Evolutionary conservation across 2,888 invertebrate species (phyloP).

Genomic region (Drosophila sordidapex): DNA sequence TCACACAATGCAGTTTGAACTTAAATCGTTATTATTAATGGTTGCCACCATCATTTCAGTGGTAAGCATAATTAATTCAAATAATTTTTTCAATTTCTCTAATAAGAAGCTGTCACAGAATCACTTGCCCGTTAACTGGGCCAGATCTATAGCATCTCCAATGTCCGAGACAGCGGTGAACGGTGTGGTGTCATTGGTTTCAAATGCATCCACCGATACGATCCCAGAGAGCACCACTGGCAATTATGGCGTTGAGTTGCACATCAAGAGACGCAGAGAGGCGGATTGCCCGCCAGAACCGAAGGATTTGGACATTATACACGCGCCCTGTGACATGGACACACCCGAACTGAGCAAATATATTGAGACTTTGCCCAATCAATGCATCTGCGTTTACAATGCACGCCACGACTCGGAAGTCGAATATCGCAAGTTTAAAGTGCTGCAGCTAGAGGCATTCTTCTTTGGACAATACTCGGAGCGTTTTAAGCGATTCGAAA

Average conservation of each 20-base stretch:
- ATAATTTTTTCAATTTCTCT: background rate
- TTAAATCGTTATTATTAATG: constrained; percentile 2
- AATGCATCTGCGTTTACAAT: constrained; percentile 45
- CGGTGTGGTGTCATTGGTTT: background rate
- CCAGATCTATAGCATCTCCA: constrained; percentile 10
- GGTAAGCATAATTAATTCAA: constrained; percentile 8
- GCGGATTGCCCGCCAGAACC: background rate
- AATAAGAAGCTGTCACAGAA: background rate
- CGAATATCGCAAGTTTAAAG: constrained; percentile 37
- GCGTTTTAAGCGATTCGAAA: constrained; percentile 81
- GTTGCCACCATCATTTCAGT: background rate
- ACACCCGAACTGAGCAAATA: background rate
- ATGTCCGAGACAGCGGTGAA: background rate
- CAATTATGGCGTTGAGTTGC: background rate
- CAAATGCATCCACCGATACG: background rate
- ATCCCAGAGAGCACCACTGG: background rate
- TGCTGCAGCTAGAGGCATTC: constrained; percentile 45
- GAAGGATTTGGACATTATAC: constrained; percentile 18
- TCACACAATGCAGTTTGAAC: constrained; percentile 14
- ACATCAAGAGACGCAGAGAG: constrained; percentile 25
- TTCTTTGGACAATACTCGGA: constrained; percentile 51
- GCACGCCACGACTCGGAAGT: constrained; percentile 16
- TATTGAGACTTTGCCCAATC: constrained; percentile 34
- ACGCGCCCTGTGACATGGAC: constrained; percentile 52
- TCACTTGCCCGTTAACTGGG: constrained; percentile 3